Base-by-base conservation (phyloP, 2,113 vertebrate genomes). In the Silurus asotus region DNA sequence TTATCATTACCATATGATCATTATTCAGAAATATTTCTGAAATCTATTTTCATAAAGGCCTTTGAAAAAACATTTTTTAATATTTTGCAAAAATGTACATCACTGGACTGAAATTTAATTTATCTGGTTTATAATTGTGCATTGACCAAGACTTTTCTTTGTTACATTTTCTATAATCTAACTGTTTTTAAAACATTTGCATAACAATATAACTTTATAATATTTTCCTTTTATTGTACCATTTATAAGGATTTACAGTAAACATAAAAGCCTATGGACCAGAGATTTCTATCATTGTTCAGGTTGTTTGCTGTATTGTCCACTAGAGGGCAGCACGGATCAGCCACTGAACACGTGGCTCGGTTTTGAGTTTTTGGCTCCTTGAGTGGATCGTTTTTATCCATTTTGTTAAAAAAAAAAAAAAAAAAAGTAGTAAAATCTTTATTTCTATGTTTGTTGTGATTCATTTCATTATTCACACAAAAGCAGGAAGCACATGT, bases 291-390 rank as follows among this genome's bases (percentile, higher is more conserved):
- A 19, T 6, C 1, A 48, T n/a, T 82, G 55, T 65, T 67, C 9
- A 56, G n/a, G 49, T 23, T 72, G 25, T 92, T 91, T 56, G 80
- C 25, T 70, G 5, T 13, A 15, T 72, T 86, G 88, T 69, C 93
- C 94, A 92, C 93, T 85, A 90, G 92, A 88, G 90, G 93, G 85
- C 90, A 81, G 84, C 85, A 86, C 84, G 48, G 85, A 69, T 67
- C 45, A 70, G n/a, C 25, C 59, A 69, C 72, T 15, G 64, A 19
- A 49, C 14, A 70, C 20, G 55, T 19, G 25, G 74, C n/a, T 25
- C 51, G 55, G 17, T 3, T 86, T 58, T 70, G 25, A 48, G 17
- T 25, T 48, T 19, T 45, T 45, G 9, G 28, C 28, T 59, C 13
- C 8, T 85, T 81, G 58, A 81, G 55, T 62, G 15, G 10, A 79